Conservation (phyloP, 1,140 invertebrate species). For the Rhagoletis pomonella region DNA sequence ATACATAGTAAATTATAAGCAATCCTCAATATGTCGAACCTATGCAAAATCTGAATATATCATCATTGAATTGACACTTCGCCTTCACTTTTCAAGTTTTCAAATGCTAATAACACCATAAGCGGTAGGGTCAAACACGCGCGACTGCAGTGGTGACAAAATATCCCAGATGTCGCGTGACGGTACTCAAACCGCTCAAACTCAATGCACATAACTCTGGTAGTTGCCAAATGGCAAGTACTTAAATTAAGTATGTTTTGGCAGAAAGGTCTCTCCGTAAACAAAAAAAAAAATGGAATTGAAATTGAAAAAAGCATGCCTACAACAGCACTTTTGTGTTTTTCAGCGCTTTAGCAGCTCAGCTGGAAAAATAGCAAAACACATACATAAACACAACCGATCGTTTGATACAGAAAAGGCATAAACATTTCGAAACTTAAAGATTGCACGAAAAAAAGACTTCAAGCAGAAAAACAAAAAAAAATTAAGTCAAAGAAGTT, state of each 20-base stretch:
- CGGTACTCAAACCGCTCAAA: neutral
- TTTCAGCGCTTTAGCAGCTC: neutral
- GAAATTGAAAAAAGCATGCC: neutral
- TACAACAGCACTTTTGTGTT: neutral
- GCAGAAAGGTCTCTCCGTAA: neutral
- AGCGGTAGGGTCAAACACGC: slow-evolving; percentile 1
- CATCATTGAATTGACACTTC: neutral
- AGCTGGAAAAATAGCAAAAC: neutral
- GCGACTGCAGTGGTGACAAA: neutral
- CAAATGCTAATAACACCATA: neutral
- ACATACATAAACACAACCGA: neutral
- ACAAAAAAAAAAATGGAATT: neutral
- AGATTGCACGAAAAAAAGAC: slow-evolving; percentile 1
- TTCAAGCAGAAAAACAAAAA: neutral
- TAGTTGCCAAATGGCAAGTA: slow-evolving; percentile 9
- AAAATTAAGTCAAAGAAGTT: neutral
- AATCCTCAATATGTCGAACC: too few relatives aligned
- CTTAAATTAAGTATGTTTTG: slow-evolving; percentile 18
- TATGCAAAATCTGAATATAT: too few relatives aligned
- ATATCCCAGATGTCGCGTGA: neutral
- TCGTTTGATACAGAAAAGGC: neutral
- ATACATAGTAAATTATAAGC: too few relatives aligned
- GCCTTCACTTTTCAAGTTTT: slow-evolving; percentile 13
- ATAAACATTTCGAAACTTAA: neutral
- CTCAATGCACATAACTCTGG: neutral